A percentile compares a stretch with the other conserved stretches of the same genome.
Conservation (phyloP, 2,113 vertebrate genomes). For the Elanus axillaris region DNA sequence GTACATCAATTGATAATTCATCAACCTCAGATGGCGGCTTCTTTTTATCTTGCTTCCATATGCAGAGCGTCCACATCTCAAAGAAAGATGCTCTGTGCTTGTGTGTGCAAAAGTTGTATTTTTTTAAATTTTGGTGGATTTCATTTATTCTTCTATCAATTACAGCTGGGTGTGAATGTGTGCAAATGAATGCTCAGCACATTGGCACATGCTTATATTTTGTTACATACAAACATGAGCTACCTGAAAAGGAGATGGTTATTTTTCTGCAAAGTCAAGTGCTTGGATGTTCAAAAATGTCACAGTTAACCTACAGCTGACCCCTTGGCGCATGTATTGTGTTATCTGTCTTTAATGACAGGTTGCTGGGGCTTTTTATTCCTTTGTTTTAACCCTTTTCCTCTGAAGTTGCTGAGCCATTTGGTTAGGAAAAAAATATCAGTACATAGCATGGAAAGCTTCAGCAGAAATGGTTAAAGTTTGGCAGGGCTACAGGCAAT, state of each 20-base stretch:
- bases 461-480: background rate
- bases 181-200: background rate
- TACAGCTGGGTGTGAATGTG: background rate
- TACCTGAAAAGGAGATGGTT: background rate
- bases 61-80: accelerated
- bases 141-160: background rate
- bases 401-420: conserved; percentile 10
- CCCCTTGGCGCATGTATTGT: conserved; percentile 29
- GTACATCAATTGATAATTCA: background rate
- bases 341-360: conserved; percentile 41
- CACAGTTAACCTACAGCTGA: conserved; percentile 38
- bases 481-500: background rate
- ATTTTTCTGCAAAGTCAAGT: conserved; percentile 38
- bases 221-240: background rate
- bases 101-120: background rate
- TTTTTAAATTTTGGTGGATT: background rate
- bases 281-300: background rate
- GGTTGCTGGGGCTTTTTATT: background rate
- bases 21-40: background rate
- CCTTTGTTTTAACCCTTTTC: conserved; percentile 14
- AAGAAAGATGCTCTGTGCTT: background rate
- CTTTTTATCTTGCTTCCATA: background rate
- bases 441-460: background rate
- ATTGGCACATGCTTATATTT: background rate
- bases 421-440: background rate